A percentile compares a stretch with the other conserved stretches of the same genome.
Evolutionary conservation across 2,888 invertebrate genomes (phyloP).

Genomic region (Diplolepis rosae): DNA sequence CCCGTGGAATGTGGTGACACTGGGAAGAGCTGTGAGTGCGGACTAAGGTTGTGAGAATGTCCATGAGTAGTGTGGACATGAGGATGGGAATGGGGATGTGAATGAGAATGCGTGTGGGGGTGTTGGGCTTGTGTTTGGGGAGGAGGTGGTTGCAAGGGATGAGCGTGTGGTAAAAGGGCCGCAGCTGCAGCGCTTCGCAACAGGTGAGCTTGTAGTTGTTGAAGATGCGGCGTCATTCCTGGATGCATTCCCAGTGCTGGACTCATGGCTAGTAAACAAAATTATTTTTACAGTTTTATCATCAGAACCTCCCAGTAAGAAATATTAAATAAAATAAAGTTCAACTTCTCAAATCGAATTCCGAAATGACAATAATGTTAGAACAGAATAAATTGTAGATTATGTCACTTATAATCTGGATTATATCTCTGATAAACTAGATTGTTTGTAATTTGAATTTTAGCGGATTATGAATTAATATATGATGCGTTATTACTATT

Average conservation of each 20-base stretch:
- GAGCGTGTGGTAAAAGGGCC: conserved; percentile 75
- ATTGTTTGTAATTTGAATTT: too few relatives aligned
- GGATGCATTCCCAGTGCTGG: conserved; percentile 84
- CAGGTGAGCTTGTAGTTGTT: conserved; percentile 87
- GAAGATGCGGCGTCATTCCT: conserved; percentile 80
- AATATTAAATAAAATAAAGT: too few relatives aligned
- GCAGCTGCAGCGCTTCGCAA: conserved; percentile 79
- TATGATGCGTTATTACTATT: too few relatives aligned
- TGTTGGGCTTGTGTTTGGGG: conserved; percentile 60
- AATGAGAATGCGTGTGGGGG: conserved; percentile 59
- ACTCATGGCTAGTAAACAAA: conserved; percentile 81
- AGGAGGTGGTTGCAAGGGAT: conserved; percentile 70
- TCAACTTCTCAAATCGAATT: too few relatives aligned
- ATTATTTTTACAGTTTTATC: conserved; percentile 14
- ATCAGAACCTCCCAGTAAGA: too few relatives aligned
- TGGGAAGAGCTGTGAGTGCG: conserved; percentile 68
- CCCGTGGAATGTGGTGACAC: conserved; percentile 68
- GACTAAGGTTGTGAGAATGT: conserved; percentile 60
- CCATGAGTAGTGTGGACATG: conserved; percentile 63
- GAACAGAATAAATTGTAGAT: too few relatives aligned
- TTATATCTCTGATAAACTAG: too few relatives aligned
- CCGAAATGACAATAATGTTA: too few relatives aligned
- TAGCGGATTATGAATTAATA: too few relatives aligned
- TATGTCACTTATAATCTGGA: too few relatives aligned
- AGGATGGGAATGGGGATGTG: conserved; percentile 48